Evolutionary conservation across 2,888 invertebrate genomes (phyloP).

Genomic region (Drosophila atripex): DNA sequence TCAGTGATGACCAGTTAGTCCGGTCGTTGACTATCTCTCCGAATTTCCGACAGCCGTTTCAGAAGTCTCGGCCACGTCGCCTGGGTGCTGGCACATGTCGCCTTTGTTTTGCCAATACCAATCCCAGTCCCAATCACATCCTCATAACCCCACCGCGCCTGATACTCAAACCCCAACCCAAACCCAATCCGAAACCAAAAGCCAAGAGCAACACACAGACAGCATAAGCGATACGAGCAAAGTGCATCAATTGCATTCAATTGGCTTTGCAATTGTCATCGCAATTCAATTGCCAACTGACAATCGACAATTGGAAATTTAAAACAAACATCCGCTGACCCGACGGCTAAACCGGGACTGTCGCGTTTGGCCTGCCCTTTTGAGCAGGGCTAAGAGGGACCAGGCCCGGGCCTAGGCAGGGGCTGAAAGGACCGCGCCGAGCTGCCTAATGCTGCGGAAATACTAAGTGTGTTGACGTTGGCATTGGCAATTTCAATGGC

Average conservation of each 20-base stretch:
- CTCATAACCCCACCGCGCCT: background rate
- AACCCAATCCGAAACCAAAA: background rate
- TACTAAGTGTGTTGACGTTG: slow-evolving; percentile 50
- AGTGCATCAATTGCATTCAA: slow-evolving; percentile 72
- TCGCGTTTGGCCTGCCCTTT: slow-evolving; percentile 33
- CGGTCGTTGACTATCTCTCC: background rate
- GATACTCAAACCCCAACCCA: background rate
- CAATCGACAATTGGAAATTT: slow-evolving; percentile 69
- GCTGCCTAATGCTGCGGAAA: slow-evolving; percentile 70
- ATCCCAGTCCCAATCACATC: background rate
- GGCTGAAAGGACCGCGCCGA: slow-evolving; percentile 19
- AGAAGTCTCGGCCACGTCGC: background rate
- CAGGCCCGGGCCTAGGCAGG: background rate
- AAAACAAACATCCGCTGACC: slow-evolving; percentile 61
- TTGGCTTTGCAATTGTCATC: slow-evolving; percentile 70
- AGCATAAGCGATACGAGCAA: slow-evolving; percentile 19
- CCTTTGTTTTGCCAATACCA: background rate
- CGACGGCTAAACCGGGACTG: slow-evolving; percentile 43
- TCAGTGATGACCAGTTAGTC: background rate
- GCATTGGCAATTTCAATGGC: slow-evolving; percentile 15
- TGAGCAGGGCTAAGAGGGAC: slow-evolving; percentile 11
- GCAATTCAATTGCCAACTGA: slow-evolving; percentile 66
- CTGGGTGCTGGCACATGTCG: background rate
- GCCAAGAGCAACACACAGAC: background rate
- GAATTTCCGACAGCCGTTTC: background rate